Evolutionary conservation across 2,113 vertebrate genomes (phyloP).

Genomic region (Sinosuthora webbiana): DNA sequence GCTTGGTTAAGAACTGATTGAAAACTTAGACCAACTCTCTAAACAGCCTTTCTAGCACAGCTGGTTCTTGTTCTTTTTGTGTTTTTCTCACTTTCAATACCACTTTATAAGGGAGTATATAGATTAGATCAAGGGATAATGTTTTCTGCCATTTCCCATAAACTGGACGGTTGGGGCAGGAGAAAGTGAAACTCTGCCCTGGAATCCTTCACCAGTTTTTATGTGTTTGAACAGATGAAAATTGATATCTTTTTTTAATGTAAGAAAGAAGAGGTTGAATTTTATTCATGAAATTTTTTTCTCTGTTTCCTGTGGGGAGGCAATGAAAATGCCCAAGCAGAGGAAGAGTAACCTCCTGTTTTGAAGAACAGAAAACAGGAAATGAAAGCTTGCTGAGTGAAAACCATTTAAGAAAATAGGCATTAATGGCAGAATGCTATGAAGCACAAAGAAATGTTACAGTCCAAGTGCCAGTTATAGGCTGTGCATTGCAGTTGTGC

Average conservation of each 20-base stretch:
- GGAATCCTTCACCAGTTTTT: neutral
- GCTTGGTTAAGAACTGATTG: neutral
- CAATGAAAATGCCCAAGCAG: neutral
- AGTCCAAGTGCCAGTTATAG: neutral
- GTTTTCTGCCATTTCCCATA: slow-evolving; percentile 36
- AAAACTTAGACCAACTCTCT: neutral
- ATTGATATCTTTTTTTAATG: too few species aligned
- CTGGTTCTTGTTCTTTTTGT: slow-evolving; percentile 48
- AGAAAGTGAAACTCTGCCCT: slow-evolving; percentile 24
- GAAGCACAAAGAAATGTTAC: neutral
- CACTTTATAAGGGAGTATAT: slow-evolving; percentile 24
- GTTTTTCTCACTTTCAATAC: slow-evolving; percentile 44
- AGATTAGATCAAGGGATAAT: slow-evolving; percentile 44
- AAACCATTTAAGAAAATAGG: neutral
- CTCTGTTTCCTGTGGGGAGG: neutral
- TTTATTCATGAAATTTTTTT: neutral
- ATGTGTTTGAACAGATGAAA: neutral
- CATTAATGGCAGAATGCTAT: neutral
- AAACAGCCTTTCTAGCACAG: slow-evolving; percentile 6
- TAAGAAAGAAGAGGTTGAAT: neutral
- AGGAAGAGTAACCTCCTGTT: neutral
- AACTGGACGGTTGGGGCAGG: neutral
- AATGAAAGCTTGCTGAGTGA: neutral
- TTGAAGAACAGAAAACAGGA: neutral
- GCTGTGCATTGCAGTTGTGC: neutral